Evolutionary conservation across 2,113 vertebrate species (phyloP).

Genomic region (Corapipo altera): DNA sequence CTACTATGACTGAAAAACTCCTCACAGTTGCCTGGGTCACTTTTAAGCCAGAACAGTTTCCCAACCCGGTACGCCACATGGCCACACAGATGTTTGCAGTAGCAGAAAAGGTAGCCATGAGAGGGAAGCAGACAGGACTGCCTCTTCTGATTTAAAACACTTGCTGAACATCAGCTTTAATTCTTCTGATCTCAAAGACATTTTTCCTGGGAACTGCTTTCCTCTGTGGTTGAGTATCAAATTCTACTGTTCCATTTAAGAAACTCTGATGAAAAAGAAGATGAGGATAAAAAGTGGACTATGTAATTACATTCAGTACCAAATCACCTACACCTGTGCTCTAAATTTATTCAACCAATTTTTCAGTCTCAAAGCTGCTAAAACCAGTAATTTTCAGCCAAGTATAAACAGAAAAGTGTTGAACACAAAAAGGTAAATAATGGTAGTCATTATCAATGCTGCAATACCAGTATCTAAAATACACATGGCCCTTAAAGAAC

Average conservation of each 20-base stretch:
- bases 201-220: not conserved
- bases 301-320: constrained; percentile 18
- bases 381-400: constrained; percentile 50
- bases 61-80: not conserved
- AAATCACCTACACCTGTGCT: constrained; percentile 41
- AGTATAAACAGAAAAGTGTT: constrained; percentile 33
- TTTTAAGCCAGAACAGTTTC: not conserved
- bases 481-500: not conserved
- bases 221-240: not conserved
- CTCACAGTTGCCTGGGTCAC: not conserved
- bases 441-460: not conserved
- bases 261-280: not conserved
- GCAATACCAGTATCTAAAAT: not conserved
- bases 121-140: not conserved
- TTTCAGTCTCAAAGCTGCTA: not conserved
- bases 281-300: not conserved
- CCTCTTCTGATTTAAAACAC: not conserved
- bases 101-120: not conserved
- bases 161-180: not conserved
- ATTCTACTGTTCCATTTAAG: not conserved
- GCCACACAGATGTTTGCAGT: not conserved
- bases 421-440: constrained; percentile 39
- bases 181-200: not conserved
- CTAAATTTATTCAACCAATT: constrained; percentile 14
- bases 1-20: not conserved